Base-by-base conservation (phyloP, 23 tunicate species). In the Phallusia fumigata region DNA sequence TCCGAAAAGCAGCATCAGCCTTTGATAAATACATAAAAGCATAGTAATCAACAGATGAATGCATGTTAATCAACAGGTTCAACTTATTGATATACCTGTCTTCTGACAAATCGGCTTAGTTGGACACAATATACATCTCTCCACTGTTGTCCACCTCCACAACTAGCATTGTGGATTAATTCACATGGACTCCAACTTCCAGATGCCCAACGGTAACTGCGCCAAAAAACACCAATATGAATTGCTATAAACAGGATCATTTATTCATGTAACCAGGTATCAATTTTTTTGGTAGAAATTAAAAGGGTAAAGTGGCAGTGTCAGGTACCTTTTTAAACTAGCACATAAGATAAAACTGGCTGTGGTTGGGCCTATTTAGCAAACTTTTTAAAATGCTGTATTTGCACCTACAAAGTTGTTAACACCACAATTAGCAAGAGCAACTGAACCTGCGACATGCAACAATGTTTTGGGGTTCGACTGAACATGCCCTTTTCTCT, bases 131-230 rank as follows among this genome's bases (percentile, higher is more conserved):
- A 92, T 19, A 92, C 89, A 76, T 84, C 69, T 40, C 97, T 58
- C 64, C 52, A 35, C 69, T 88, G 92, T 35, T 80, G 52, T 11
- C 97, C 97, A 47, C 97, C 92, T 0, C 97, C 97, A 84, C 97
- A 92, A 19, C 76, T 77, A 15, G 85, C 83, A 74, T 86, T 86
- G n/a, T 75, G 52, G 13, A 74, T 52, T 28, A 82, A 49, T 16
- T 65, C 51, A 53, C 96, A 91, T 0, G 36, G 26, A 35, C 81
- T 73, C 96, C 96, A 91, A 0, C 82, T 84, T 15, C 96, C 96
- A 0, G 90, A 79, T 19, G 75, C 80, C 96, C 96, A 91, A 31
- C 72, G 72, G 77, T 91, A 83, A 32, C 96, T 91, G 52, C n/a
- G 0, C 52, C 35, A 36, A 79, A 15, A 33, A 24, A 24, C 13